Evolutionary conservation across 2,113 vertebrate species (phyloP), one percentile per base, ranked within the genome.

Genomic region (Notarius quadriscutis): DNA sequence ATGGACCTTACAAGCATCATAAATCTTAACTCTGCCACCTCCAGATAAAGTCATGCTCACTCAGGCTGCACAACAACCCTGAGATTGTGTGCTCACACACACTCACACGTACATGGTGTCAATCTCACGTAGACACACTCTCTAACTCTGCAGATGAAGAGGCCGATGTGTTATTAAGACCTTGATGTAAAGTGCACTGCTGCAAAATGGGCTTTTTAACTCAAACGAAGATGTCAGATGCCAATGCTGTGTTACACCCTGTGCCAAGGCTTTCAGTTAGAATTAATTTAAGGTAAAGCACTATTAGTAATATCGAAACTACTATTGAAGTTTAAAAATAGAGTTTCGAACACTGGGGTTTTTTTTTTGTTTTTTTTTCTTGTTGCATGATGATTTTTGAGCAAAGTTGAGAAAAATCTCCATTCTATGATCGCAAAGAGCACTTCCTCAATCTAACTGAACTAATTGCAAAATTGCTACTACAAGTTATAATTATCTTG

Each of bases 31-130:
- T 60, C 75, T 88, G 83, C 83, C 25, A 9, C 62, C 75, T 80
- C 62, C 8, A 72, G 83, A 88, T 88, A 88, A 88, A 81, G 87
- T 50, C 75, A 27, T 48, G 75, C 83, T 84, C 51, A 22, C 53
- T 81, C 83, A 84, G 60, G 63, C 87, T 65, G 53, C 53, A 87
- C 8, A 87, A 58, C 81, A 71, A 55, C 78, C 34, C 18, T 63
- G 81, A 48, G 34, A 41, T 25, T 81, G 53, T 57, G 14, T 57
- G 7, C 41, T 0, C 30, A 22, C 11, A 75, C 67, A 72, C 69
- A 75, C 83, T 41, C 84, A 84, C 83, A 85, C 25, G 4, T 9
- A 34, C 48, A 41, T 1, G 18, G 67, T 74, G 67, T 79, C 84
- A 22, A 1, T 67, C 18, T 79, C 27, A 71, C 6, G 20, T 53